Conservation (phyloP, 92 coral and sea anemone genomes). For the Parazoanthus darwini region DNA sequence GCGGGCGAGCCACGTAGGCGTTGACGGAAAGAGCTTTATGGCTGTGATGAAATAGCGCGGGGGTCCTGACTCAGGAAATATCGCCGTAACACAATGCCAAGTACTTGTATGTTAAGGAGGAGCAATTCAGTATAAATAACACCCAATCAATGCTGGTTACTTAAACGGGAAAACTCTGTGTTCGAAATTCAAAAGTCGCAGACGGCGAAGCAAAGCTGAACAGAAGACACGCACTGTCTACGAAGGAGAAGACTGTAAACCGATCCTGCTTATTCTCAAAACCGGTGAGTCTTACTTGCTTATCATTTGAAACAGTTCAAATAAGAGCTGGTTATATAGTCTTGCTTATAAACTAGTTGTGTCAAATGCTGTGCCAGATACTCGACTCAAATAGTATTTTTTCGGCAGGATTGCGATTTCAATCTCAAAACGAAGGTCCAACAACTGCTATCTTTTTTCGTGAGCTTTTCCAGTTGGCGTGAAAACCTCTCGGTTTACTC, state of each 20-base stretch:
- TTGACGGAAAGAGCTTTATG: conserved; percentile 16
- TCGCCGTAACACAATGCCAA: conserved; percentile 24
- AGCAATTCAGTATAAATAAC: conserved; percentile 3
- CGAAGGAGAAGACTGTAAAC: not conserved
- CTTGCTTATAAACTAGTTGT: too few species aligned
- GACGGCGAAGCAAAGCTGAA: not conserved
- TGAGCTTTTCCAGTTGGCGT: too few species aligned
- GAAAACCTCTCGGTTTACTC: too few species aligned
- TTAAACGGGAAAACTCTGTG: conserved; percentile 6
- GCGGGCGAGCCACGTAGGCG: conserved; percentile 20
- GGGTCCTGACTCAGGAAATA: conserved; percentile 15
- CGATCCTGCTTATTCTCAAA: too few species aligned
- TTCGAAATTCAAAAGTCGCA: not conserved
- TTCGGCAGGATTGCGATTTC: too few species aligned
- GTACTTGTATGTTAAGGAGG: conserved; percentile 14
- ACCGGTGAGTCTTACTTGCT: too few species aligned
- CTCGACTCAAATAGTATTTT: too few species aligned
- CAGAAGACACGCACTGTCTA: not conserved
- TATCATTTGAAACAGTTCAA: too few species aligned
- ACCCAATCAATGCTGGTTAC: conserved; percentile 16
- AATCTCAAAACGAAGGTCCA: too few species aligned
- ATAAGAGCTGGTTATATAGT: too few species aligned
- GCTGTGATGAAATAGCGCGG: conserved; percentile 10
- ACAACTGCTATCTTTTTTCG: too few species aligned
- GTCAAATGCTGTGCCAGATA: too few species aligned